Evolutionary conservation across 1,140 invertebrate genomes (phyloP).

Genomic region (Belonocnema kinseyi): DNA sequence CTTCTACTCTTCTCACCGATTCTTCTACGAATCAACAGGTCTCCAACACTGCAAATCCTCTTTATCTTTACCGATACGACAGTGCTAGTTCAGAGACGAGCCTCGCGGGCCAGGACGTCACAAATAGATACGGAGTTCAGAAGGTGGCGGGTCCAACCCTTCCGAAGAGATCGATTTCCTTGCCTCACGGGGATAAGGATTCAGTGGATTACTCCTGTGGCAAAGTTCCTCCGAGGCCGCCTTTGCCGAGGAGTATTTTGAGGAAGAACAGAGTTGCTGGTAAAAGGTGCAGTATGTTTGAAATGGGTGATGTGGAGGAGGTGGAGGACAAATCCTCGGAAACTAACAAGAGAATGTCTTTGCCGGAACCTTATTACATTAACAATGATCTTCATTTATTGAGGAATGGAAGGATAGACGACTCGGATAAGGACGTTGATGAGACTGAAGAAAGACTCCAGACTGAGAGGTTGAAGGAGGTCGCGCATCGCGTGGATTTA

Average conservation of each 20-base stretch:
- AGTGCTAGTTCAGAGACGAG: constrained; percentile 84
- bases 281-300: constrained; percentile 89
- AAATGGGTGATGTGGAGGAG: constrained; percentile 79
- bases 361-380: constrained; percentile 84
- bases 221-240: constrained; percentile 82
- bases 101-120: constrained; percentile 74
- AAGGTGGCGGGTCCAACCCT: constrained; percentile 75
- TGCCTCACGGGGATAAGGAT: constrained; percentile 77
- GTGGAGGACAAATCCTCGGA: constrained; percentile 76
- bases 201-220: constrained; percentile 66
- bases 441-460: constrained; percentile 68
- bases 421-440: constrained; percentile 73
- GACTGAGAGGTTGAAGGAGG: constrained; percentile 61
- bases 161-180: constrained; percentile 80
- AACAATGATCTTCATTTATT: constrained; percentile 76
- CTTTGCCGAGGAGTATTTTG: constrained; percentile 83
- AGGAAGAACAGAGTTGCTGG: constrained; percentile 79
- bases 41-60: constrained; percentile 78
- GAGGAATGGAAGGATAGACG: constrained; percentile 59
- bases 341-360: constrained; percentile 81
- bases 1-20: constrained; percentile 87
- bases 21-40: constrained; percentile 80
- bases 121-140: constrained; percentile 61
- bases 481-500: constrained; percentile 54
- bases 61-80: constrained; percentile 89